phyloP scores from a whole-genome alignment of 2,113 vertebrate genomes.

The Strix uralensis region DNA sequence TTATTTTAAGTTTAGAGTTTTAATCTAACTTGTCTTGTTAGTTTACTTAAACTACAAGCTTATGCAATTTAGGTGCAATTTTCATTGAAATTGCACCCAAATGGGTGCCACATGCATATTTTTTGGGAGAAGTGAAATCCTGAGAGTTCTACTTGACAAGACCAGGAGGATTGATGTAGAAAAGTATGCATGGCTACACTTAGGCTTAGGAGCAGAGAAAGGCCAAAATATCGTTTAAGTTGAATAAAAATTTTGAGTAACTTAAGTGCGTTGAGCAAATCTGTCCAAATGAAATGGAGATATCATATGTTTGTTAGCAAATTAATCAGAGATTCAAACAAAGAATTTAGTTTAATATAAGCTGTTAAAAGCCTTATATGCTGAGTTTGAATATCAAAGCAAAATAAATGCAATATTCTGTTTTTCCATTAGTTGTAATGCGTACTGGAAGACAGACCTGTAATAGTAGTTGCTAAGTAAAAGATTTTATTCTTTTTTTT shows the following conservation, averaged over 20 bases:
- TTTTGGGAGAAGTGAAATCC: not conserved
- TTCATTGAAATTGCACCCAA: not conserved
- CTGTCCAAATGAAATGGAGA: not conserved
- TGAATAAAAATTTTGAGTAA: not conserved
- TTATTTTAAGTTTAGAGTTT: not conserved
- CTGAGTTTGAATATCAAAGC: not conserved
- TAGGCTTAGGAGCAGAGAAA: not conserved
- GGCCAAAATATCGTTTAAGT: not conserved
- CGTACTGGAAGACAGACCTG: not conserved
- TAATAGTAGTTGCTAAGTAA: not conserved
- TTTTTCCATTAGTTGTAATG: not conserved
- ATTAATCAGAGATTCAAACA: not conserved
- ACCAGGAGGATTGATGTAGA: not conserved
- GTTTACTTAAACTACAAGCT: not conserved
- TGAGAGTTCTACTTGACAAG: not conserved
- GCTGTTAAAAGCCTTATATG: not conserved
- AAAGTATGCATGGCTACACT: not conserved
- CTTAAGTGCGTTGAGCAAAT: not conserved
- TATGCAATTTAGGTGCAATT: not conserved
- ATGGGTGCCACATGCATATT: fast-evolving
- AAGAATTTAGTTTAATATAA: not conserved
- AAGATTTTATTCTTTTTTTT: not conserved
- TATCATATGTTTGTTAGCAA: not conserved
- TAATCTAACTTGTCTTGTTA: not conserved
- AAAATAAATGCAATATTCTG: not conserved